These are phyloP conservation scores for Calliopsis andreniformis DNA, from an alignment of 1,140 invertebrate species.

Conservation along the genomic window DNA sequence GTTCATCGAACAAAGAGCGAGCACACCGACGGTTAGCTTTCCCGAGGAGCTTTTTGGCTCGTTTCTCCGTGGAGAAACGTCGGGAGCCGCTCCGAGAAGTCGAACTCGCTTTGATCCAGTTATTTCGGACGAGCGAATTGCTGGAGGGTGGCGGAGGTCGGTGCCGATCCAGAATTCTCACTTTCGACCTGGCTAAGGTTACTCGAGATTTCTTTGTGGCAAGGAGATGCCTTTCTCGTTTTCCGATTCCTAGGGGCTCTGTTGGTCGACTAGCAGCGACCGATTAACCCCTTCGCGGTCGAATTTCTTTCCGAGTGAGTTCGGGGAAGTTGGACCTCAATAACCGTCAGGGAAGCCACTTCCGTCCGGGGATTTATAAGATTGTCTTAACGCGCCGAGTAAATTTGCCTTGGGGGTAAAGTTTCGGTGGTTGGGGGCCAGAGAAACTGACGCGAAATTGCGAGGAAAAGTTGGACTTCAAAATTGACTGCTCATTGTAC, in stretches of 20 bases:
- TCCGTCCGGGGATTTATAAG: slow-evolving; percentile 2
- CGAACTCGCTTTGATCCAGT: slow-evolving; percentile 42
- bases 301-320: not conserved
- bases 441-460: not conserved
- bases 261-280: too few relatives aligned
- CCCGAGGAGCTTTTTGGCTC: not conserved
- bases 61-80: not conserved
- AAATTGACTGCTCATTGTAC: not conserved
- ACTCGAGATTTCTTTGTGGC: slow-evolving; percentile 19
- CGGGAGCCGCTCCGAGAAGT: not conserved
- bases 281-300: slow-evolving; percentile 33
- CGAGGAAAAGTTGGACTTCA: not conserved
- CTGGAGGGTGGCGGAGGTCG: not conserved
- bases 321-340: not conserved
- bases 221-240: not conserved
- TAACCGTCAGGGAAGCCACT: not conserved
- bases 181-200: not conserved
- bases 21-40: not conserved
- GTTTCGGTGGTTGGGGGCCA: not conserved
- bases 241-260: not conserved
- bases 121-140: slow-evolving; percentile 25
- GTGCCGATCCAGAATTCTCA: slow-evolving; percentile 29
- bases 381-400: slow-evolving; percentile 7
- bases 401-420: not conserved
- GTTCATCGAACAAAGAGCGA: slow-evolving; percentile 6